Conservation (phyloP, 2,113 vertebrate species). For the Eretmochelys imbricata region DNA sequence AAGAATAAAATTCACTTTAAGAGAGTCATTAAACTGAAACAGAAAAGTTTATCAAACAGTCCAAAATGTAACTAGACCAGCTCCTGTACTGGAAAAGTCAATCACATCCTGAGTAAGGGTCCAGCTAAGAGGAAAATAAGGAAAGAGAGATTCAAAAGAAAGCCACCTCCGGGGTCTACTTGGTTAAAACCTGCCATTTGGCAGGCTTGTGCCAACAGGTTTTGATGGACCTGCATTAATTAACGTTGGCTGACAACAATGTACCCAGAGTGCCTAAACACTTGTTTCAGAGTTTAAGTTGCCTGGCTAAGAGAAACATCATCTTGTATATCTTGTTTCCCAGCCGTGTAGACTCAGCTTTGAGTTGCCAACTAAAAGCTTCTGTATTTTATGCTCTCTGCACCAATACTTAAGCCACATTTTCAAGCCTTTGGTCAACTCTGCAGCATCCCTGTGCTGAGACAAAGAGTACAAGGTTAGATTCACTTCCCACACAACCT, state of each 20-base stretch:
- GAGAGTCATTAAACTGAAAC: neutral
- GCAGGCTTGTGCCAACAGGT: neutral
- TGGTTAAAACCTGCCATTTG: neutral
- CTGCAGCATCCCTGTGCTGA: neutral
- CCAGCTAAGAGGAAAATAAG: neutral
- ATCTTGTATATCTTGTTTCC: neutral
- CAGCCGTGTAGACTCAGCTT: neutral
- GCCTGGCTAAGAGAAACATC: neutral
- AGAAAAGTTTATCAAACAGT: conserved; percentile 1
- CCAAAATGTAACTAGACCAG: neutral
- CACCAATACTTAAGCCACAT: neutral
- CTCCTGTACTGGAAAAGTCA: neutral
- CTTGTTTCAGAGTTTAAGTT: neutral
- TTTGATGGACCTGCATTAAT: neutral
- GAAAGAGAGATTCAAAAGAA: neutral
- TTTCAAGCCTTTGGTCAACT: neutral
- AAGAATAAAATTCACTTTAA: neutral
- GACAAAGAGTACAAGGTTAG: neutral
- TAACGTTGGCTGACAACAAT: neutral
- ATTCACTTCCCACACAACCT: neutral
- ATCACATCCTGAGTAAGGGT: neutral
- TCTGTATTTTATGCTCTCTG: neutral
- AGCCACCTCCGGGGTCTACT: neutral
- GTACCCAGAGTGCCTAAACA: neutral
- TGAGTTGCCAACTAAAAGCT: neutral